phyloP scores from a whole-genome alignment of 2,113 vertebrate genomes.

The Neolamprologus fasciatus region DNA sequence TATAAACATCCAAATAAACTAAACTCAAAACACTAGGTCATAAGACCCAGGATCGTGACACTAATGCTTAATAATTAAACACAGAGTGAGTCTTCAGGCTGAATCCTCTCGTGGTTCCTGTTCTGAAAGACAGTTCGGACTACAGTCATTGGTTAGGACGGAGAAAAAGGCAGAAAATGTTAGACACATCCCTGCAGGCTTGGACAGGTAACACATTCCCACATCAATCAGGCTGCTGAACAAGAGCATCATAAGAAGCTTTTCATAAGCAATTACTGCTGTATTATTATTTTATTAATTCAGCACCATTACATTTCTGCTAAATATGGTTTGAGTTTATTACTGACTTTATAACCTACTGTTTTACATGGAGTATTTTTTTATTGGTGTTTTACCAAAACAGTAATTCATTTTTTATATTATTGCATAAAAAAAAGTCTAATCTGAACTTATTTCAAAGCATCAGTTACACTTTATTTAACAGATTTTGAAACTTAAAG shows the following conservation, averaged over 20 bases:
- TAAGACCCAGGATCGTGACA: too few species aligned
- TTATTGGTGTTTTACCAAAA: not conserved
- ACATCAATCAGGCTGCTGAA: not conserved
- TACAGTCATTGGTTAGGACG: not conserved
- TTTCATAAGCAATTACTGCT: not conserved
- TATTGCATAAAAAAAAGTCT: not conserved
- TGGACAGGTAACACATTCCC: accelerated
- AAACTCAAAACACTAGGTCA: too few species aligned
- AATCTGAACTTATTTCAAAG: not conserved
- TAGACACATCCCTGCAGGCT: not conserved
- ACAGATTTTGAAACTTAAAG: not conserved
- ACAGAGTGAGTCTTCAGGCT: not conserved
- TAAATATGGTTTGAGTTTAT: not conserved
- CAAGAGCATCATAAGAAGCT: not conserved
- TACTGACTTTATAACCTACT: accelerated
- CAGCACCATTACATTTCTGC: not conserved
- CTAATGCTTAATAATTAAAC: not conserved
- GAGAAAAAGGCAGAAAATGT: not conserved
- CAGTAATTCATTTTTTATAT: not conserved
- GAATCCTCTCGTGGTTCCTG: accelerated
- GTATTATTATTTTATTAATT: not conserved
- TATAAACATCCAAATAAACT: too few species aligned
- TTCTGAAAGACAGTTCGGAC: accelerated
- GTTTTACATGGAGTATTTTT: not conserved
- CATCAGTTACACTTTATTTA: accelerated